A percentile compares a stretch with the other conserved stretches of the same genome.
phyloP scores from a whole-genome alignment of 2,888 invertebrate genomes.

The Eristalis tenax region DNA sequence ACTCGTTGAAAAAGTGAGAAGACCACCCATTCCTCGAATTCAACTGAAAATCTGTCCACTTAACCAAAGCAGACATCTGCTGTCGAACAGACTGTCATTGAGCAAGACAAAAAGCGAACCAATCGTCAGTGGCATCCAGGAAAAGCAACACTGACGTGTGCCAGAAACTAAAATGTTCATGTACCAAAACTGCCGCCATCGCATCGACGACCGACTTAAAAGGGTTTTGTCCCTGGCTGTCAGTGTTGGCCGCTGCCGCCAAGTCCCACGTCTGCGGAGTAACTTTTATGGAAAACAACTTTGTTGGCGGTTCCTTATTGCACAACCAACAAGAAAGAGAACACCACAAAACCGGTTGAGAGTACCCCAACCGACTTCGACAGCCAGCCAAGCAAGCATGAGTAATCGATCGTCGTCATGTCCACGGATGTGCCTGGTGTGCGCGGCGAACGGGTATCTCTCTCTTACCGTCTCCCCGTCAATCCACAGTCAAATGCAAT shows the following conservation, averaged over 20 bases:
- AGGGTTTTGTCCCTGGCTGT: slow-evolving; percentile 7
- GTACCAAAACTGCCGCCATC: neutral
- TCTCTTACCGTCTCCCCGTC: neutral
- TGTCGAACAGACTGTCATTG: slow-evolving; percentile 14
- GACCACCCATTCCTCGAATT: neutral
- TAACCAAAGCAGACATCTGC: neutral
- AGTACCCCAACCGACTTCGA: neutral
- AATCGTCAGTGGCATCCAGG: neutral
- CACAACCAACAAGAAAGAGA: neutral
- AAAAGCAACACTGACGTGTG: neutral
- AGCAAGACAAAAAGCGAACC: neutral
- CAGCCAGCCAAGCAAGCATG: slow-evolving; percentile 2
- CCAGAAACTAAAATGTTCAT: neutral
- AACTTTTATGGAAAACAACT: slow-evolving; percentile 27
- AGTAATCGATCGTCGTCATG: slow-evolving; percentile 15
- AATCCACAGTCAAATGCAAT: slow-evolving; percentile 6
- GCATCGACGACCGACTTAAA: slow-evolving; percentile 9
- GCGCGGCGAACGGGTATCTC: neutral
- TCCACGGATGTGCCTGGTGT: neutral
- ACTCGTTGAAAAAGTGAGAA: neutral
- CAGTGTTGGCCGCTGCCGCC: neutral
- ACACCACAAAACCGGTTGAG: slow-evolving; percentile 17
- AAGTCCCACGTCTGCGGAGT: slow-evolving; percentile 23
- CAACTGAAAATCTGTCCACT: neutral
- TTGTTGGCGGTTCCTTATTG: slow-evolving; percentile 34